A percentile compares a stretch with the other conserved stretches of the same genome.
Evolutionary conservation across 2,113 vertebrate species (phyloP).

Genomic region (Mormoops blainvillei): DNA sequence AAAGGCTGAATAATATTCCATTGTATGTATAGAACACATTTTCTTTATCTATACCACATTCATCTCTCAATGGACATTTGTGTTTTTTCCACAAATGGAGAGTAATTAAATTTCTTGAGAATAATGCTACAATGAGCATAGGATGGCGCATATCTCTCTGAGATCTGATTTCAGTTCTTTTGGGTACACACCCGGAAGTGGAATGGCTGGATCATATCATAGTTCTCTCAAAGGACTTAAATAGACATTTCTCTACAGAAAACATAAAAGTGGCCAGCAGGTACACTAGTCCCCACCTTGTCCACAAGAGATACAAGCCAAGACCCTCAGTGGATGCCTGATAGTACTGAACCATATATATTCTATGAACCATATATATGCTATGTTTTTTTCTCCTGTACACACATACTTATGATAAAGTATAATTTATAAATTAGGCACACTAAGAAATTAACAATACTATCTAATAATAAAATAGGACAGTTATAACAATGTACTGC

Average conservation of each 20-base stretch:
- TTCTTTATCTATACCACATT: background rate
- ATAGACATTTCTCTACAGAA: background rate
- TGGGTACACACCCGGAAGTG: background rate
- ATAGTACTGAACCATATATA: background rate
- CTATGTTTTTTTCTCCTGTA: background rate
- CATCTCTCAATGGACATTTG: background rate
- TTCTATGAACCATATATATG: background rate
- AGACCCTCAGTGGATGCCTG: background rate
- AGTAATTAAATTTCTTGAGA: too few species aligned
- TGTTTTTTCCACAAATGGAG: background rate
- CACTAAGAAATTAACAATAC: background rate
- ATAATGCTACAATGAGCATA: background rate
- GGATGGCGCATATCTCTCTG: background rate
- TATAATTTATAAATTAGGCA: background rate
- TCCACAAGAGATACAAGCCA: background rate
- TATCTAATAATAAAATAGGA: background rate
- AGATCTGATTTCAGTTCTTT: background rate
- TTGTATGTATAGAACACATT: background rate
- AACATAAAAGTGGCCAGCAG: background rate
- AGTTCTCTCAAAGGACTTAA: background rate
- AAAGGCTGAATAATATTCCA: background rate
- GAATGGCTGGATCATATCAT: background rate
- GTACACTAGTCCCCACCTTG: background rate
- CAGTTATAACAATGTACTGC: background rate
- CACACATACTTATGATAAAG: background rate